phyloP scores from a whole-genome alignment of 2,113 vertebrate genomes.

The Herpailurus yagouaroundi region DNA sequence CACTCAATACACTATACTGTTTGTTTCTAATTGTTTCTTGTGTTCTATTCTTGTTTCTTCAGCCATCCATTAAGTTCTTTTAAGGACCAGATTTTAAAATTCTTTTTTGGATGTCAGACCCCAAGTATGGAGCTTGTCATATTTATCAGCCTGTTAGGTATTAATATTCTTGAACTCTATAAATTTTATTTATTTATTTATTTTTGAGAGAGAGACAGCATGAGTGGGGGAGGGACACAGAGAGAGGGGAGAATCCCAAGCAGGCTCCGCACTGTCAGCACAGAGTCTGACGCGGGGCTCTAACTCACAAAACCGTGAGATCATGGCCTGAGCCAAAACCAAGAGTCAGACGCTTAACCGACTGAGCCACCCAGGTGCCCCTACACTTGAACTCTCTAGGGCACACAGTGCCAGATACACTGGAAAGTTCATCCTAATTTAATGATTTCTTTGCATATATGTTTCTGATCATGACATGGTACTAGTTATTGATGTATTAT shows the following conservation, averaged over 20 bases:
- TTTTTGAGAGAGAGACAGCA: too few relatives aligned
- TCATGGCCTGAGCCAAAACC: too few relatives aligned
- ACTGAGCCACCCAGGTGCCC: too few relatives aligned
- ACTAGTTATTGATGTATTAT: neutral
- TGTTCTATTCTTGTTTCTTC: neutral
- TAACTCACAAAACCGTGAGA: too few relatives aligned
- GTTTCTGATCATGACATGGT: neutral
- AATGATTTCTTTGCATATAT: neutral
- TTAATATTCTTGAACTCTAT: neutral
- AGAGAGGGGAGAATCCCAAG: too few relatives aligned
- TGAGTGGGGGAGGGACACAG: too few relatives aligned
- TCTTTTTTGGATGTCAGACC: neutral
- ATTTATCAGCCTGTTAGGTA: neutral
- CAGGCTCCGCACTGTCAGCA: too few relatives aligned
- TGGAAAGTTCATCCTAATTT: neutral
- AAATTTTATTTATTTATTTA: too few relatives aligned
- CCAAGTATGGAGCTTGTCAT: neutral
- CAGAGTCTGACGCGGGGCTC: too few relatives aligned
- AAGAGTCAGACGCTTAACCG: too few relatives aligned
- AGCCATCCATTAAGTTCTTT: neutral
- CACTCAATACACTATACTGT: rapidly evolving
- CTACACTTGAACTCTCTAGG: neutral
- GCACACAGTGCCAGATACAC: neutral
- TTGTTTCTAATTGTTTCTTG: neutral
- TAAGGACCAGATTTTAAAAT: neutral